Base-by-base conservation (phyloP, 2,797 vertebrate species). In the Anomalospiza imberbis region DNA sequence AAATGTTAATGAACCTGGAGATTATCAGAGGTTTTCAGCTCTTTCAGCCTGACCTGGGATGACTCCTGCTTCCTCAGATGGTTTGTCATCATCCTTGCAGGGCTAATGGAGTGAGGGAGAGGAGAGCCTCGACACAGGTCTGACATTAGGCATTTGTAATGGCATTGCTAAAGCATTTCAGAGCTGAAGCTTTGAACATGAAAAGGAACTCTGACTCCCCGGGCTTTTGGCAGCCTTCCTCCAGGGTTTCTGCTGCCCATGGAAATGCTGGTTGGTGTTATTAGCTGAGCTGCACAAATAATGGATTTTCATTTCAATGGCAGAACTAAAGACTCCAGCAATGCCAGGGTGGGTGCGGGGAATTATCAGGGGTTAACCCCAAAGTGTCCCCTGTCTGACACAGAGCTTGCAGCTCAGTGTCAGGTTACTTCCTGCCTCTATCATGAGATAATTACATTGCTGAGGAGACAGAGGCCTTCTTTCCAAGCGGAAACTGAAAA, bases 231-330 rank as follows among this genome's bases (percentile, higher is more conserved):
- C 91, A 94, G 87, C 87, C 55, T 93, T 87, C 58, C 87, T 85
- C 89, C 89, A 62, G 62, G 79, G 55, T 55, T 89, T 91, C 79
- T 89, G 82, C 91, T 88, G 75, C 88, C 91, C 40, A 2, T 89
- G 93, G 85, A 76, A 85, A 62, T 88, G 88, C 85, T 4, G 9
- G 47, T 53, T 5, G 1, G 60, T 66, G 90, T 80, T 74, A 83
- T 84, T 85, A 94, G 85, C 89, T 81, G 88, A 95, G 93, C 76
- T 0, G 16, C 62, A 61, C 75, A 83, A 88, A 77, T 61, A 72
- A 88, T 91, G 89, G 88, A 77, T 85, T 96, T 92, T 93, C 68
- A n/a, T 83, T 81, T 51, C 62, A 40, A 6, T 68, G 75, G 76
- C 54, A 85, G 87, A 85, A 44, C 34, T 40, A 89, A 71, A 91